phyloP scores from a whole-genome alignment of 2,888 invertebrate species.

The Charanyca ferruginea region DNA sequence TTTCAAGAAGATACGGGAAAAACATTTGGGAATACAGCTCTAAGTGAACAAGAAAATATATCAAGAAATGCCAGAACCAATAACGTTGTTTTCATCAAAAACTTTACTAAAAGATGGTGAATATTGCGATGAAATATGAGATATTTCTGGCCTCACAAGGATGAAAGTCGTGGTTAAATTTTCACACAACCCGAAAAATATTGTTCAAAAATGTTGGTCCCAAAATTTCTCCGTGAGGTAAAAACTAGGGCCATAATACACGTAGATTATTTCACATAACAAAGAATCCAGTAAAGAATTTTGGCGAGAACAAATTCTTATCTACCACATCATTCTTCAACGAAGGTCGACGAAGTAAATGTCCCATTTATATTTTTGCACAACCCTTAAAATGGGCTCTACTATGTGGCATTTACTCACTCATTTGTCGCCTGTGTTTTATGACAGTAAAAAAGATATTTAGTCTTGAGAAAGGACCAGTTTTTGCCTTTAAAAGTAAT shows the following conservation, averaged over 20 bases:
- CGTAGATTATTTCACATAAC: constrained; percentile 60
- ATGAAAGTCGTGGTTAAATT: constrained; percentile 17
- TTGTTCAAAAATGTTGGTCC: constrained; percentile 18
- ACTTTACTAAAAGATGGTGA: constrained; percentile 10
- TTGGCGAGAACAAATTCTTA: constrained; percentile 66
- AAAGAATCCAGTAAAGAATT: constrained; percentile 52
- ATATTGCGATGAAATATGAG: constrained; percentile 7
- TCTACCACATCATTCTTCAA: constrained; percentile 69
- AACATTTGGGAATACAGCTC: background rate
- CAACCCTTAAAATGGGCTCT: constrained; percentile 60
- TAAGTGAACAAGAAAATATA: constrained; percentile 14
- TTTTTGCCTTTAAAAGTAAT: constrained; percentile 45
- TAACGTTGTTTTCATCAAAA: constrained; percentile 20
- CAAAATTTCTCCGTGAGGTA: constrained; percentile 28
- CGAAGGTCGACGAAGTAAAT: constrained; percentile 65
- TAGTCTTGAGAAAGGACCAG: constrained; percentile 32
- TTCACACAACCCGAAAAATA: constrained; percentile 32
- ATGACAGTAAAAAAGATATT: constrained; percentile 51
- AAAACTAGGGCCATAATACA: constrained; percentile 49
- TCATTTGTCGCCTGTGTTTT: constrained; percentile 54
- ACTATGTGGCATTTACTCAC: constrained; percentile 53
- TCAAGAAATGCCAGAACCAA: constrained; percentile 15
- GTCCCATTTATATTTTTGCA: constrained; percentile 73
- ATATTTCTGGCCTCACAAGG: constrained; percentile 16
- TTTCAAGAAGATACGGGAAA: background rate